Conservation (phyloP, 1,140 invertebrate genomes). For the Vanessa tameamea region DNA sequence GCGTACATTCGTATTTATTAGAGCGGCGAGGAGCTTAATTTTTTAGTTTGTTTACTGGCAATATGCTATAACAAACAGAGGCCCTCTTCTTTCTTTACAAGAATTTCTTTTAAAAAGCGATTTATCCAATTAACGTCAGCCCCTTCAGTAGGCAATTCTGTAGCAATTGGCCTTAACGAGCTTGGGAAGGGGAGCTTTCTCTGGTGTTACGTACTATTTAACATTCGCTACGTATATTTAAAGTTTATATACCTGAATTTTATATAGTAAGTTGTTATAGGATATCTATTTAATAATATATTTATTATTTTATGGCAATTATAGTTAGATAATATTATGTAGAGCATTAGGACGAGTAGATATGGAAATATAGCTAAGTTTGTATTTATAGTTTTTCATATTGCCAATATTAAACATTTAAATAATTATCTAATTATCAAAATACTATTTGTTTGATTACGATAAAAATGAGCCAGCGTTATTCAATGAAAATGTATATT, state of each 20-base stretch:
- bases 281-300: background rate
- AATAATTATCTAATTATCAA: too few species aligned
- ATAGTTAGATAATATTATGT: too few species aligned
- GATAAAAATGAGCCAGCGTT: background rate
- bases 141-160: constrained; percentile 63
- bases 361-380: too few species aligned
- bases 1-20: background rate
- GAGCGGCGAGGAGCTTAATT: background rate
- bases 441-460: too few species aligned
- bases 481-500: constrained; percentile 20
- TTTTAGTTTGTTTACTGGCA: background rate
- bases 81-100: constrained; percentile 25
- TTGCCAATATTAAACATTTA: too few species aligned
- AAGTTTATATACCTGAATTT: background rate
- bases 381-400: too few species aligned
- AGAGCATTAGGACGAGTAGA: too few species aligned
- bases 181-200: constrained; percentile 63
- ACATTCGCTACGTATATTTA: constrained; percentile 21
- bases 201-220: constrained; percentile 17
- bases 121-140: constrained; percentile 71
- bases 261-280: background rate
- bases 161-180: constrained; percentile 72
- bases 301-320: background rate
- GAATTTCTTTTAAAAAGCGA: constrained; percentile 52
- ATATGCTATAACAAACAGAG: background rate